Conservation (phyloP, 2,113 vertebrate genomes). For the Plecotus auritus region DNA sequence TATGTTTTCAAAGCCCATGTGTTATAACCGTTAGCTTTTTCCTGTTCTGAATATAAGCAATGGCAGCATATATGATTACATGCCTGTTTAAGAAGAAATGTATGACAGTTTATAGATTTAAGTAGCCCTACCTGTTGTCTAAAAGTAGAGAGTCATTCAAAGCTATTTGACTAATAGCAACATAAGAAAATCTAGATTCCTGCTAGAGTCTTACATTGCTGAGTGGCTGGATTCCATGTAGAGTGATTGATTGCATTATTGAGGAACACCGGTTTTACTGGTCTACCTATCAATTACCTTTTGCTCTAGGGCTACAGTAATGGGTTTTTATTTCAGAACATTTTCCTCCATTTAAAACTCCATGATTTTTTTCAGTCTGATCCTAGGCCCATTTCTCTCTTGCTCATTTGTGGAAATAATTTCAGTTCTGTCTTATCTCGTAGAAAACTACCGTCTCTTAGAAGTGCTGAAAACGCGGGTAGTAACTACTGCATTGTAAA, state of each 20-base stretch:
- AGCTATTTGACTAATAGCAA: slow-evolving; percentile 77
- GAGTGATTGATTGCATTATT: slow-evolving; percentile 75
- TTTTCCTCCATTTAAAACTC: slow-evolving; percentile 66
- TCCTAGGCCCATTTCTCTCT: slow-evolving; percentile 52
- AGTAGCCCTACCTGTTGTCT: slow-evolving; percentile 62
- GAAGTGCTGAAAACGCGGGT: background rate
- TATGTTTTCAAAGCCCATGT: background rate
- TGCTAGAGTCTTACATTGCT: slow-evolving; percentile 54
- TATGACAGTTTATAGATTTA: slow-evolving; percentile 28
- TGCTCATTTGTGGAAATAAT: slow-evolving; percentile 59
- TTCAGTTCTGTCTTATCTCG: slow-evolving; percentile 42
- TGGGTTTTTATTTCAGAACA: slow-evolving; percentile 65
- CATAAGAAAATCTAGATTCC: slow-evolving; percentile 71
- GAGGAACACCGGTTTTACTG: slow-evolving; percentile 75
- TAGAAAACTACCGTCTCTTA: background rate
- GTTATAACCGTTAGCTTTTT: slow-evolving; percentile 4
- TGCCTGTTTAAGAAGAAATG: slow-evolving; percentile 25
- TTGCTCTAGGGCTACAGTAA: slow-evolving; percentile 63
- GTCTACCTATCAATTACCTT: slow-evolving; percentile 74
- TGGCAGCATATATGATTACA: background rate
- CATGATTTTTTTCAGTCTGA: slow-evolving; percentile 35
- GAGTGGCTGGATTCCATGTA: slow-evolving; percentile 75
- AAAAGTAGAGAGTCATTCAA: slow-evolving; percentile 74
- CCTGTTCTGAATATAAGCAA: background rate
- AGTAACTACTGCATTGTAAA: background rate